phyloP scores from a whole-genome alignment of 2,113 vertebrate genomes.

The Lamprologus tigripictilis region DNA sequence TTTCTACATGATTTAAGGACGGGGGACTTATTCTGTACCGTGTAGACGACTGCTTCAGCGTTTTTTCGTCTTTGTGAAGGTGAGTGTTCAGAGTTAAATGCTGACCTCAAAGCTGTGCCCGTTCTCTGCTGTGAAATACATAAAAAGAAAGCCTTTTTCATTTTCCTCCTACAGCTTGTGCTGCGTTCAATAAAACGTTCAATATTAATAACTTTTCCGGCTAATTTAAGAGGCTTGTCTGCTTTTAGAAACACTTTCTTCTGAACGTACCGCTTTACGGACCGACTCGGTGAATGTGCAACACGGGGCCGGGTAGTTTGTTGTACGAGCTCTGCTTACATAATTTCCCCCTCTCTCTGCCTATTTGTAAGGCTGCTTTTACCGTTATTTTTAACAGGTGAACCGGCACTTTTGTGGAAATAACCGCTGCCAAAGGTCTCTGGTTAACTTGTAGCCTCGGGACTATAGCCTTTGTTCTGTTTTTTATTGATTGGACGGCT shows the following conservation, averaged over 20 bases:
- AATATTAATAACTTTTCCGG: neutral
- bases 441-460: neutral
- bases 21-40: constrained; percentile 6
- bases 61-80: constrained; percentile 65
- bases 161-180: neutral
- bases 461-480: constrained; percentile 25
- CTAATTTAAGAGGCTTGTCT: neutral
- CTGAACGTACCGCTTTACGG: neutral
- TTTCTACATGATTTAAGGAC: constrained; percentile 43
- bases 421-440: neutral
- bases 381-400: constrained; percentile 74
- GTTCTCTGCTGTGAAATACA: constrained; percentile 5
- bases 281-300: neutral
- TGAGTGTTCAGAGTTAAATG: constrained; percentile 55
- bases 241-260: neutral
- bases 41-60: constrained; percentile 35
- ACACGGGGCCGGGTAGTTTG: neutral
- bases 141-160: neutral
- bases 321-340: constrained; percentile 43
- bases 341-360: constrained; percentile 18
- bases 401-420: neutral
- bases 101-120: constrained; percentile 5
- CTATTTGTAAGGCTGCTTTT: constrained; percentile 27
- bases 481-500: neutral
- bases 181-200: neutral